These are phyloP conservation scores for Plectrocnemia conspersa DNA, from an alignment of 1,140 invertebrate genomes.

Conservation along the genomic window DNA sequence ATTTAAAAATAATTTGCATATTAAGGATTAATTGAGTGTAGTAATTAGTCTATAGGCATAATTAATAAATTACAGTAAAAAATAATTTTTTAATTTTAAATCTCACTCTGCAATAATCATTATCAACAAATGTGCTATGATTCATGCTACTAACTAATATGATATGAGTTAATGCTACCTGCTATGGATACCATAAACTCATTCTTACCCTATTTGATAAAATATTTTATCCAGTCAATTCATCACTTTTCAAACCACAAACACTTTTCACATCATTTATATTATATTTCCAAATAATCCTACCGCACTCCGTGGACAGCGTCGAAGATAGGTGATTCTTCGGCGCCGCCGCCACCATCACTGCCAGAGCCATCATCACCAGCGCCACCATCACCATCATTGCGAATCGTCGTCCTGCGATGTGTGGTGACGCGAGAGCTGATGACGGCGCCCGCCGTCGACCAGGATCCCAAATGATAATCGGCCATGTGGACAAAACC, in stretches of 20 bases:
- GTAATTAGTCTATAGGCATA: no score
- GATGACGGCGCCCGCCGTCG: background rate
- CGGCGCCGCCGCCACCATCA: background rate
- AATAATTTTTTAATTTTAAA: no score
- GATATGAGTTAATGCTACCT: background rate
- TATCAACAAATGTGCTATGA: no score
- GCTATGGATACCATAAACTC: background rate
- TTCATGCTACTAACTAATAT: background rate
- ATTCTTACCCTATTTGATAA: background rate
- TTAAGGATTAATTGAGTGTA: no score
- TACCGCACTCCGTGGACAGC: conserved; percentile 8
- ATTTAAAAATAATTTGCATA: no score
- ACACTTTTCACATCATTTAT: background rate
- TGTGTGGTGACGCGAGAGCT: background rate
- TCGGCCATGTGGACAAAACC: conserved; percentile 17
- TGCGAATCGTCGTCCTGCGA: background rate
- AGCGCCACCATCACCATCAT: background rate
- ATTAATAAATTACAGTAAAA: no score
- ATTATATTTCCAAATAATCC: background rate
- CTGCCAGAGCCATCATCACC: background rate
- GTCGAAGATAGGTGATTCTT: background rate
- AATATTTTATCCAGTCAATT: background rate
- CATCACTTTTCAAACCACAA: background rate
- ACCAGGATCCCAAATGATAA: conserved; percentile 16
- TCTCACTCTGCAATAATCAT: no score